Conservation (phyloP, 2,797 vertebrate genomes). For the Falco peregrinus region DNA sequence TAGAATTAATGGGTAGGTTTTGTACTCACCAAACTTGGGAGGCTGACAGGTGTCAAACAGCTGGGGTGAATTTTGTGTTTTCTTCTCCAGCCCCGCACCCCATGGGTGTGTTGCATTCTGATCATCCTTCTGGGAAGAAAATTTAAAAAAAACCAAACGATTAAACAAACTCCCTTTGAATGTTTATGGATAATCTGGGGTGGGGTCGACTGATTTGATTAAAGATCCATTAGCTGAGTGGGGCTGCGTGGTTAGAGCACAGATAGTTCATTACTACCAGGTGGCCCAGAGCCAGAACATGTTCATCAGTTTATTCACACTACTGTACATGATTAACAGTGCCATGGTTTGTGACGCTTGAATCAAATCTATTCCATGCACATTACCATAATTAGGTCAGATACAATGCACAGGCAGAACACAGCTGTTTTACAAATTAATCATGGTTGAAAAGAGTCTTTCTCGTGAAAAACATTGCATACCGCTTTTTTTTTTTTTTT, state of each 20-base stretch:
- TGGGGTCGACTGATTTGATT: not conserved
- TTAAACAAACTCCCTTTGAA: not conserved
- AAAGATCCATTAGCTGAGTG: fast-evolving
- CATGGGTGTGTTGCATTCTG: fast-evolving
- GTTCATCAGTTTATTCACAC: not conserved
- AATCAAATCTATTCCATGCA: not conserved
- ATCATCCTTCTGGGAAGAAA: not conserved
- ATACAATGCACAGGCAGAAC: slow-evolving; percentile 9
- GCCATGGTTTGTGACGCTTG: not conserved
- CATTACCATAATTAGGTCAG: slow-evolving; percentile 39
- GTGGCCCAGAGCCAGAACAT: not conserved
- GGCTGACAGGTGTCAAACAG: not conserved
- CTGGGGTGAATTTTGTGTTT: not conserved
- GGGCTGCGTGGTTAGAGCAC: not conserved
- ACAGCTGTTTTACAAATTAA: slow-evolving; percentile 28
- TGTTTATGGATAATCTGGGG: not conserved
- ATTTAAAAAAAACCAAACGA: no score
- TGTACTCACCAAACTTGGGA: not conserved
- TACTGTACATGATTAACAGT: not conserved
- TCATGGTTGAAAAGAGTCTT: slow-evolving; percentile 6
- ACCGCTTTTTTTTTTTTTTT: not conserved
- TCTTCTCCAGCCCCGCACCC: not conserved
- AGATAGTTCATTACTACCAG: not conserved
- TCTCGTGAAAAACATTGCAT: not conserved
- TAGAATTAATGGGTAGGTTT: not conserved